Conservation (phyloP, 2,888 invertebrate genomes). For the Eurois occulta region DNA sequence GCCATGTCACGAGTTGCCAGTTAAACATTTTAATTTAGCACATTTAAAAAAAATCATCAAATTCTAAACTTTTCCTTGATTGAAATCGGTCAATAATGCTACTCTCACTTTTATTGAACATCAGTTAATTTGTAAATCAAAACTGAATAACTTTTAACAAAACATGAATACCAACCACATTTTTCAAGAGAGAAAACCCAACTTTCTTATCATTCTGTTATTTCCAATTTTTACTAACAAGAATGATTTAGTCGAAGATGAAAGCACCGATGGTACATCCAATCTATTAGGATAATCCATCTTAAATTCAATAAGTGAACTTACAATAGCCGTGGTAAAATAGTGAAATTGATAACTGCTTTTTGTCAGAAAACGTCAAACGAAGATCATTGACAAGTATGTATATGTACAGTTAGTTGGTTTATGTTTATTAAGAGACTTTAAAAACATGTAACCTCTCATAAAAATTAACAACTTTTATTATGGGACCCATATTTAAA, state of each 20-base stretch:
- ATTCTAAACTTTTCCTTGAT: not conserved
- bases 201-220: constrained; percentile 23
- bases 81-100: not conserved
- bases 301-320: constrained; percentile 17
- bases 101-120: constrained; percentile 16
- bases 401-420: not conserved
- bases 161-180: not conserved
- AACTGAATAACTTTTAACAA: constrained; percentile 19
- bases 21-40: not conserved
- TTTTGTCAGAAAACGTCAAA: not conserved
- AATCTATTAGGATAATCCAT: constrained; percentile 28
- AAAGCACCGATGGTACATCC: constrained; percentile 36
- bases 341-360: constrained; percentile 19
- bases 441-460: not conserved
- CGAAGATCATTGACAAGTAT: not conserved
- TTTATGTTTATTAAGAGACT: not conserved
- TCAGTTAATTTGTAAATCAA: constrained; percentile 10
- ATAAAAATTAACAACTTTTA: not conserved
- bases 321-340: constrained; percentile 25
- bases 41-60: not conserved
- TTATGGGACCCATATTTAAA: accelerated
- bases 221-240: not conserved
- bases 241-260: constrained; percentile 8
- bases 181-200: constrained; percentile 2
- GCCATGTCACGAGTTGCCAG: not conserved